phyloP scores from a whole-genome alignment of 2,113 vertebrate species.

The Pachypanchax playfairii region DNA sequence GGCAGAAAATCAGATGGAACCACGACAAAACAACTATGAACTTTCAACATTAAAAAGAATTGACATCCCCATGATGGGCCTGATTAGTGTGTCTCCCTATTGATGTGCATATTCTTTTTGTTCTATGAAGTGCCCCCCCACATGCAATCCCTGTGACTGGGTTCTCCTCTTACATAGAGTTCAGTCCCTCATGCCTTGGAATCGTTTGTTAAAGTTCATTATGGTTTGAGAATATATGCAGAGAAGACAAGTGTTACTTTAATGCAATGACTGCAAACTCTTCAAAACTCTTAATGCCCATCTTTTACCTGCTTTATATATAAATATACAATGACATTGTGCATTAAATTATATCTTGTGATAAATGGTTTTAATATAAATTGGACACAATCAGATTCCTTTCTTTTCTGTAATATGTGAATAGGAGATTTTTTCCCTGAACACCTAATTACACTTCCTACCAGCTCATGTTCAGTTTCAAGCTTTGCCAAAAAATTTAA shows the following conservation, averaged over 20 bases:
- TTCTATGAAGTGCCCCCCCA: slow-evolving; percentile 34
- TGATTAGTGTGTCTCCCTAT: slow-evolving; percentile 58
- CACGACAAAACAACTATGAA: slow-evolving; percentile 54
- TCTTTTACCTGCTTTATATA: not conserved
- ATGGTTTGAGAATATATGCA: slow-evolving; percentile 47
- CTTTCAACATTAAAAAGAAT: slow-evolving; percentile 61
- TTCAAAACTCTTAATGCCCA: not conserved
- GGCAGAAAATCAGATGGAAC: slow-evolving; percentile 38
- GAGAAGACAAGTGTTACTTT: slow-evolving; percentile 20
- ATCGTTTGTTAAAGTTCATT: slow-evolving; percentile 47
- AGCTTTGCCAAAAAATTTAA: not conserved
- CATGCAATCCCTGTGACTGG: slow-evolving; percentile 17
- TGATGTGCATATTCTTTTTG: slow-evolving; percentile 71
- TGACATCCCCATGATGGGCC: slow-evolving; percentile 35
- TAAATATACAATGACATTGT: not conserved
- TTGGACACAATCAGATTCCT: too few relatives aligned
- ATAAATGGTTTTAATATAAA: not conserved
- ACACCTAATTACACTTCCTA: not conserved
- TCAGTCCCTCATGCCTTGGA: slow-evolving; percentile 43
- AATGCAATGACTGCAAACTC: too few relatives aligned
- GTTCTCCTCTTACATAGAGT: slow-evolving; percentile 30
- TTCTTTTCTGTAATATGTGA: not conserved
- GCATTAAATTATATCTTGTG: not conserved
- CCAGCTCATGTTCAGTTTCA: not conserved
- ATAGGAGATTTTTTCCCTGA: not conserved